Conservation (phyloP, 2,113 vertebrate genomes). For the Saguinus midas region DNA sequence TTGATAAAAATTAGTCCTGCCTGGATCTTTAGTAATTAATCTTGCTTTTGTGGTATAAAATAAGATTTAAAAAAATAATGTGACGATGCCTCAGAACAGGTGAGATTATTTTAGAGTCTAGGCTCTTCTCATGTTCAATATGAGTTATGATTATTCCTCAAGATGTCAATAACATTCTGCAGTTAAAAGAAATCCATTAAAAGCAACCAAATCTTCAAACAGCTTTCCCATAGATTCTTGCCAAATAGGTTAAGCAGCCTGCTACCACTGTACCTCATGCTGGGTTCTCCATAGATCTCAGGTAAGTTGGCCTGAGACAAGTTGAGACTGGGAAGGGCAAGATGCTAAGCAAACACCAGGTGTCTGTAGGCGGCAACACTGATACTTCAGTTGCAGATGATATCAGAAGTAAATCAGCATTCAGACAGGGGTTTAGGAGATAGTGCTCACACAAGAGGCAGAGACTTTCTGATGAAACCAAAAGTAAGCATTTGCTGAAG, state of each 20-base stretch:
- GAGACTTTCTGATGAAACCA: conserved; percentile 19
- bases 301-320: background rate
- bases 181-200: conserved; percentile 58
- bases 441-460: background rate
- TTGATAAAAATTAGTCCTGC: conserved; percentile 43
- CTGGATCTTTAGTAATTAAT: conserved; percentile 36
- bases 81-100: conserved; percentile 26
- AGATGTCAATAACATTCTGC: conserved; percentile 58
- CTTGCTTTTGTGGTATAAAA: background rate
- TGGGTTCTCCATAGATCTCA: background rate
- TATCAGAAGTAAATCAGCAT: conserved; percentile 19
- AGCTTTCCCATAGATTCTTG: conserved; percentile 30
- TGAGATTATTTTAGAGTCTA: conserved; percentile 34
- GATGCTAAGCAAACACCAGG: conserved; percentile 35
- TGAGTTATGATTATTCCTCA: conserved; percentile 52
- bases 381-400: conserved; percentile 8
- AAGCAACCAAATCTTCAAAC: conserved; percentile 32
- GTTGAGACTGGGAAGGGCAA: conserved; percentile 3
- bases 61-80: conserved; percentile 31
- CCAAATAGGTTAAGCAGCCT: conserved; percentile 28
- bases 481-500: background rate
- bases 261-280: background rate
- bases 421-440: background rate
- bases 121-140: conserved; percentile 7
- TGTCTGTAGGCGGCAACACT: background rate